Percentiles rank a stretch among this genome's conserved stretches.
phyloP scores from a whole-genome alignment of 2,797 vertebrate species.

The Danionella dracula region DNA sequence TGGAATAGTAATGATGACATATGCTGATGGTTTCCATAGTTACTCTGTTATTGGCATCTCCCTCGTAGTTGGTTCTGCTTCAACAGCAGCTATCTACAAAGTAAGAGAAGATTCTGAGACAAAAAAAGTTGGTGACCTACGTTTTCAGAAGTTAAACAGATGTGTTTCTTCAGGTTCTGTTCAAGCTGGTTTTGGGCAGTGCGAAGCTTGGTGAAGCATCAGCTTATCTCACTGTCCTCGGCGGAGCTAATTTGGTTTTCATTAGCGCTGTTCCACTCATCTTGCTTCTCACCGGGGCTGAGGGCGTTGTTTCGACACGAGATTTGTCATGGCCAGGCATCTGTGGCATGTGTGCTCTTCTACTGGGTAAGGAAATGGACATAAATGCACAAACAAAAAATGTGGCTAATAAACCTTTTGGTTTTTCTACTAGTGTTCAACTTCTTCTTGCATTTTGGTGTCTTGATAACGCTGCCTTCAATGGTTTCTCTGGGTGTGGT shows the following conservation, averaged over 20 bases:
- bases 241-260: slow-evolving; percentile 74
- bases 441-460: slow-evolving; percentile 80
- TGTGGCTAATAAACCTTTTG: no score
- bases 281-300: slow-evolving; percentile 77
- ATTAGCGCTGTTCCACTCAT: slow-evolving; percentile 74
- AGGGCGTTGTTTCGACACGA: slow-evolving; percentile 73
- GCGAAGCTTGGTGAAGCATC: slow-evolving; percentile 80
- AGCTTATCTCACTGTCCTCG: slow-evolving; percentile 75
- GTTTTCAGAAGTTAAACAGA: neutral
- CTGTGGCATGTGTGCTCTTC: slow-evolving; percentile 74
- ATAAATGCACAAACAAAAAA: neutral
- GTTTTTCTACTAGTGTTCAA: slow-evolving; percentile 72
- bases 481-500: slow-evolving; percentile 80
- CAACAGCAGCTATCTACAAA: slow-evolving; percentile 80
- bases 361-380: slow-evolving; percentile 69
- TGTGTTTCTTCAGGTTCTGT: slow-evolving; percentile 67
- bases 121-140: neutral
- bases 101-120: slow-evolving; percentile 47
- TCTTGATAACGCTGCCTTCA: slow-evolving; percentile 77
- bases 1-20: slow-evolving; percentile 84
- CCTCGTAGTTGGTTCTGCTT: slow-evolving; percentile 77
- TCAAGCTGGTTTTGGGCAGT: slow-evolving; percentile 77
- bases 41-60: slow-evolving; percentile 79
- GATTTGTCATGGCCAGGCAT: slow-evolving; percentile 75
- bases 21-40: slow-evolving; percentile 79